Percentiles rank a stretch among this genome's conserved stretches.
phyloP scores from a whole-genome alignment of 2,113 vertebrate species.

The Bos taurus region ARS-UCD2.0 NC_037341.1:32168001-32168500 shows the following conservation, averaged over 20 bases:
- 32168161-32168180: neutral
- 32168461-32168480: neutral
- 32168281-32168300: neutral
- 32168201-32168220: neutral
- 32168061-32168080: neutral
- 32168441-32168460: neutral
- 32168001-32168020: neutral
- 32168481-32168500: neutral
- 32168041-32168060: neutral
- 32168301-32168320: neutral
- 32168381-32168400: neutral
- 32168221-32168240: neutral
- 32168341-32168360: neutral
- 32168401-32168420: neutral
- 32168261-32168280: neutral
- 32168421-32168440: neutral
- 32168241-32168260: neutral
- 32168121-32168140: neutral
- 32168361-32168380: neutral
- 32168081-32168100: neutral
- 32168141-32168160: neutral
- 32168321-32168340: neutral
- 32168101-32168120: neutral
- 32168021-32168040: neutral
- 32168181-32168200: neutral